Conservation (phyloP, 1,140 invertebrate species). For the Pygmarrhopalites habei region DNA sequence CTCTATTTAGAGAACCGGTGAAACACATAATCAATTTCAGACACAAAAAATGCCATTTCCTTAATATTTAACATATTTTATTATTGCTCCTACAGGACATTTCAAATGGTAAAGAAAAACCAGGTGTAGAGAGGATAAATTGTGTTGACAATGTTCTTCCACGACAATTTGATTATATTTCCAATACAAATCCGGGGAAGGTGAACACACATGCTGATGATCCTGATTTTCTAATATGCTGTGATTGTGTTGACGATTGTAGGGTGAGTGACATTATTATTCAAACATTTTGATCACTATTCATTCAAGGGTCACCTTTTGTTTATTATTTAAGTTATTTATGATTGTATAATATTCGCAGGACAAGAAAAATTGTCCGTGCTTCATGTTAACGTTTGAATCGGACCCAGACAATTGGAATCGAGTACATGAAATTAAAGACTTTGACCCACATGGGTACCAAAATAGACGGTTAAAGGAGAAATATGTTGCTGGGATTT, state of each 20-base stretch:
- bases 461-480: neutral
- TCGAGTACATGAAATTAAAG: neutral
- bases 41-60: too few relatives aligned
- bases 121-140: neutral
- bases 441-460: neutral
- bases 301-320: neutral
- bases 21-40: too few relatives aligned
- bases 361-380: neutral
- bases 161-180: neutral
- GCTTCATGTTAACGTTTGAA: neutral
- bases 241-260: neutral
- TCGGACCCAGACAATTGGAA: neutral
- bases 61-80: too few relatives aligned
- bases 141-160: neutral
- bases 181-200: neutral
- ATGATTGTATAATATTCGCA: too few relatives aligned
- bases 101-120: neutral
- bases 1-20: too few relatives aligned
- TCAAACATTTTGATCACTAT: neutral
- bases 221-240: neutral
- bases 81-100: slow-evolving; percentile 2
- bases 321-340: too few relatives aligned
- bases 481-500: neutral
- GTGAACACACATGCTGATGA: neutral
- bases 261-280: neutral